Evolutionary conservation across 2,797 vertebrate genomes (phyloP), one percentile per base, ranked within the genome.

Genomic region (Pseudochromis fuscus): DNA sequence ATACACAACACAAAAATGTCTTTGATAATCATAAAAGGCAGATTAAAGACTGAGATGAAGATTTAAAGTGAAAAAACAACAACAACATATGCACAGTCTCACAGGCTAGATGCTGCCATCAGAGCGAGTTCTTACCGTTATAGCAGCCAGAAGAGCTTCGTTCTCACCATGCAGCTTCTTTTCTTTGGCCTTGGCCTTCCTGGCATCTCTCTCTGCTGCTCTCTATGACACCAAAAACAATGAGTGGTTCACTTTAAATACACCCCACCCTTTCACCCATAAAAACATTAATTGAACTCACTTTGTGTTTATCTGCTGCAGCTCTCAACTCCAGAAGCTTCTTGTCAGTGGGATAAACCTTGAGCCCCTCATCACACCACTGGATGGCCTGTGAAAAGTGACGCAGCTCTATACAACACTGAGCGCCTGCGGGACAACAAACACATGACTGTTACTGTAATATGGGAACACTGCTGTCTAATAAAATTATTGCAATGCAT

Each of bases 301-400:
- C 98, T 95, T 95, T 96, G 33, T 95, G 88, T 83, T 94, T 97
- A 88, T 97, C 96, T 53, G 97, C 96, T 72, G 94, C 91, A 23
- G 91, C 79, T 90, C 96, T 95, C 4, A 93, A 84, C 88, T 98
- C 97, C 90, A 90, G 85, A 21, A 99, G 94, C 69, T 96, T 98
- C 85, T 94, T 96, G 72, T 98, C 96, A 7, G 87, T 92, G 3
- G 95, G 90, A 77, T 96, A 87, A 63, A 91, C 81, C 49, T 67
- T 83, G 44, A 99, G 94, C 24, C 96, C 98, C 7, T 96, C 95
- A 1, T 98, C 96, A 51, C 97, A 98, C 97, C 97, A 99, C 11
- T 83, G 92, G 75, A 97, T n/a, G 0, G 96, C 96, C 68, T 95
- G 95, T 0, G 88, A 71, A 76, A 94, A 97, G 76, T 92, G 93